These are phyloP conservation scores for Pseudobourletiella spinata DNA, from an alignment of 1,140 invertebrate species.

Conservation along the genomic window DNA sequence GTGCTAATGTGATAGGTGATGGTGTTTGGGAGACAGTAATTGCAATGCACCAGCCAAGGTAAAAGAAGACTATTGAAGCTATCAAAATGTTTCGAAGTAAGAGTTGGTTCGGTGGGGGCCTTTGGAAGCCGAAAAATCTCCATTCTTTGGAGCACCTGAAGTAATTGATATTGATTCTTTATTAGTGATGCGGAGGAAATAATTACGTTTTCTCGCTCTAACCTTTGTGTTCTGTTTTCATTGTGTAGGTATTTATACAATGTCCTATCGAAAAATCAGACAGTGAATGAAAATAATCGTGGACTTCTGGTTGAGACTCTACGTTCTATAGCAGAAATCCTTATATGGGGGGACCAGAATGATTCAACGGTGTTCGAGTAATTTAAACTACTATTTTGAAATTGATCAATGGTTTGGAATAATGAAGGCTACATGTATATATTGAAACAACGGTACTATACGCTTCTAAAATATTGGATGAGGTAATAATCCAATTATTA, in stretches of 20 bases:
- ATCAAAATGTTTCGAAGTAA: constrained; percentile 69
- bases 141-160: constrained; percentile 93
- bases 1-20: neutral
- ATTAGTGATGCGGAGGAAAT: too few species aligned
- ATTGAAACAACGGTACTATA: too few species aligned
- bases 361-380: constrained; percentile 99
- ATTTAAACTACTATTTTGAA: constrained; percentile 50
- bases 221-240: constrained; percentile 15
- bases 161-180: too few species aligned
- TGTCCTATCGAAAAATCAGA: constrained; percentile 92
- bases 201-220: neutral
- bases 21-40: neutral
- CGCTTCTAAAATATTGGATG: too few species aligned
- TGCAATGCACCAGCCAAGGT: neutral
- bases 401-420: too few species aligned
- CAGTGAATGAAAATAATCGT: constrained; percentile 88
- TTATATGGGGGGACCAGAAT: constrained; percentile 99
- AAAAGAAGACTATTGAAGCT: neutral
- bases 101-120: constrained; percentile 75
- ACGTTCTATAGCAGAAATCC: constrained; percentile 93
- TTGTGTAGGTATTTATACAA: constrained; percentile 74
- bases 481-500: too few species aligned
- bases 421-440: too few species aligned
- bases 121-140: constrained; percentile 88
- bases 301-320: constrained; percentile 93